Evolutionary conservation across 1,140 invertebrate species (phyloP), one percentile per base, ranked within the genome.

Genomic region (Chymomyza costata): DNA sequence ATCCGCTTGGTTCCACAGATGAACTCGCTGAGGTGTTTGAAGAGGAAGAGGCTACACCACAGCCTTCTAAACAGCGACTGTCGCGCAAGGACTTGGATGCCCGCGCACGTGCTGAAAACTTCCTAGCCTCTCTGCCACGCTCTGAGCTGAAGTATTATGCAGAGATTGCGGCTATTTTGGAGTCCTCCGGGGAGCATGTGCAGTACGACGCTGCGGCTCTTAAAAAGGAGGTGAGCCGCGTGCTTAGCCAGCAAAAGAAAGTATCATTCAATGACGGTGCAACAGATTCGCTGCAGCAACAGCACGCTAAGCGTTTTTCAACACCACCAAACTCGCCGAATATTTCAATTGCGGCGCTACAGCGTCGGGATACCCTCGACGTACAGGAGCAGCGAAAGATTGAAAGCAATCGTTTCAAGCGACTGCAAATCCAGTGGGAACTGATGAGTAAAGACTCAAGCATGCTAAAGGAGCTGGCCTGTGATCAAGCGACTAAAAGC

Each of bases 371-470:
- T 1, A 66, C 74, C 0, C 45, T 82, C 7, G 83, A 84, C 6
- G 82, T 74, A 21, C 41, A 68, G 16, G 82, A 85, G 57, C 82
- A 84, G 63, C 78, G 74, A 1, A 86, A 86, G 51, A 84, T 85
- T 25, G 80, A 83, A 35, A 86, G 78, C 30, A 86, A 86, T 80
- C 84, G 84, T 40, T 96, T 95, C 85, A 89, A 92, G 30, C 90
- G 92, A 21, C 84, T 96, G 19, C 94, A 95, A 71, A 90, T 93
- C 82, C 94, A 94, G 78, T 96, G 94, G 94, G 94, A 96, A 85
- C 88, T 93, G 82, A 88, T 95, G 51, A 90, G 88, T 65, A 89
- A 88, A 49, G 88, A 85, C 38, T 84, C 82, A 6, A 81, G 63
- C 43, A 82, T 85, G 76, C 61, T 83, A 11, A 85, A 84, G 41